A percentile compares a stretch with the other conserved stretches of the same genome.
These are phyloP conservation scores for Nomada goodeniana DNA, from an alignment of 2,888 invertebrate species.

Conservation along the genomic window DNA sequence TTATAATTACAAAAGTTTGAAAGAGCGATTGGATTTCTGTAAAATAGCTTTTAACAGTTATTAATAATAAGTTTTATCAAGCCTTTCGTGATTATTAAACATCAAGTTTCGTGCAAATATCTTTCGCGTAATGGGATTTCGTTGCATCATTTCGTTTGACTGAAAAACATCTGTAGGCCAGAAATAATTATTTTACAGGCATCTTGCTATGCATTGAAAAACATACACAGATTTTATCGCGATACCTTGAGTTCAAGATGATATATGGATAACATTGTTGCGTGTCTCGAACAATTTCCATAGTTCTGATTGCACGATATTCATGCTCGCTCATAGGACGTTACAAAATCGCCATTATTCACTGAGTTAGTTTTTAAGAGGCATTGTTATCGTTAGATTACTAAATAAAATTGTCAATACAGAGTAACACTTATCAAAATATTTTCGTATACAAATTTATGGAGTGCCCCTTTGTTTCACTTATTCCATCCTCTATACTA, in stretches of 20 bases:
- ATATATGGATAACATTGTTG: conserved; percentile 65
- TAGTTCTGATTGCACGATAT: conserved; percentile 67
- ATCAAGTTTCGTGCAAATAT: background rate
- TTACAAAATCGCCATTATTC: conserved; percentile 53
- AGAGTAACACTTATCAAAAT: no score
- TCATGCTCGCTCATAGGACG: conserved; percentile 60
- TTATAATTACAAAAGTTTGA: no score
- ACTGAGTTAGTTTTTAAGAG: no score
- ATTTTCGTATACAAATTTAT: no score
- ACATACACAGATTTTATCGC: conserved; percentile 52
- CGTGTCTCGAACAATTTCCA: conserved; percentile 63
- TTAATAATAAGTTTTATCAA: background rate
- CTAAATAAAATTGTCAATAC: no score
- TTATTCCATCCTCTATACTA: no score
- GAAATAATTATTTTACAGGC: conserved; percentile 34
- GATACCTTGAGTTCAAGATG: conserved; percentile 60
- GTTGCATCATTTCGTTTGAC: background rate
- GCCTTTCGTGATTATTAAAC: background rate
- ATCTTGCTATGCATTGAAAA: conserved; percentile 44
- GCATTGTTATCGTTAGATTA: no score
- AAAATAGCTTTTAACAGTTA: no score
- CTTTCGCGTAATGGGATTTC: background rate
- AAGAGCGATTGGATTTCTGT: no score
- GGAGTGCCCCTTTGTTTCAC: no score
- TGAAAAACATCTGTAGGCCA: background rate